Conservation (phyloP, 2,797 vertebrate species). For the Lateolabrax maculatus region DNA sequence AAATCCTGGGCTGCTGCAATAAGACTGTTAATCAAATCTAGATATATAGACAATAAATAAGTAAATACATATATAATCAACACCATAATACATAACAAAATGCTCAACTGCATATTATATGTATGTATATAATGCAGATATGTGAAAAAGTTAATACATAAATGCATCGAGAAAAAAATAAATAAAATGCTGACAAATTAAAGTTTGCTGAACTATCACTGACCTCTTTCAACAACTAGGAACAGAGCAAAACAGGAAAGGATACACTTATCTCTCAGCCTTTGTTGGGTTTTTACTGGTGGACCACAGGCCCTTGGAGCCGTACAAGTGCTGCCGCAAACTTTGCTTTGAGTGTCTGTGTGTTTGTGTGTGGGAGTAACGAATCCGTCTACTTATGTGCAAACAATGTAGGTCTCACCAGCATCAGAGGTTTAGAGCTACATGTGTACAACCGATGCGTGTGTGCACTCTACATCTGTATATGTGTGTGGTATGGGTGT, state of each 20-base stretch:
- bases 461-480: not conserved
- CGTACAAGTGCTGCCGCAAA: not conserved
- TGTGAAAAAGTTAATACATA: not conserved
- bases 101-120: not conserved
- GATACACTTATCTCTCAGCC: not conserved
- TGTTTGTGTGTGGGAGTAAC: not conserved
- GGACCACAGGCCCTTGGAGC: not conserved
- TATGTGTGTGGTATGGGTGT: not conserved
- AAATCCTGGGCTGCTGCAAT: too few relatives aligned
- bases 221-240: not conserved
- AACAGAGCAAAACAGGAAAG: not conserved
- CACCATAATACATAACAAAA: too few relatives aligned
- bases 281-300: not conserved
- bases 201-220: not conserved
- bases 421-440: not conserved
- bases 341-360: not conserved
- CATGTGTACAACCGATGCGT: not conserved
- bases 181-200: not conserved
- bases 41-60: not conserved
- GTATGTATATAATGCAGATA: too few relatives aligned
- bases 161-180: not conserved
- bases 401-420: not conserved
- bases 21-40: too few relatives aligned
- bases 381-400: not conserved
- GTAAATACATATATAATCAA: too few relatives aligned